Conservation (phyloP, 2,113 vertebrate genomes). For the Mastomys natalensis region DNA sequence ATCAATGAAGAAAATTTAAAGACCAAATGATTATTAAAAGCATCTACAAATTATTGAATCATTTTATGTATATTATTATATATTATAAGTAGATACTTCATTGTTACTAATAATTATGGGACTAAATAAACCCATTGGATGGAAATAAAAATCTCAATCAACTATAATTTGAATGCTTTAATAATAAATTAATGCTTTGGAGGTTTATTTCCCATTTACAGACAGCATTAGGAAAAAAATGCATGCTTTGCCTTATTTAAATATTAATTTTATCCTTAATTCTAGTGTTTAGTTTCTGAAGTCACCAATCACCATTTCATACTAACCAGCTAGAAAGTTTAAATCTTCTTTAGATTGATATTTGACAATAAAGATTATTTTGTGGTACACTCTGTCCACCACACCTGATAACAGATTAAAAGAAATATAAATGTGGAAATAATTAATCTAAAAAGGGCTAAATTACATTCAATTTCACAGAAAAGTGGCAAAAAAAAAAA, state of each 20-base stretch:
- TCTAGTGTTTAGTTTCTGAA: constrained; percentile 41
- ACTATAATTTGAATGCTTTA: not conserved
- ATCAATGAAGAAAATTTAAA: not conserved
- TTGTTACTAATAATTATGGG: not conserved
- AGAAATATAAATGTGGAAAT: not conserved
- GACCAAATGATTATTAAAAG: not conserved
- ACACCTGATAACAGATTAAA: not conserved
- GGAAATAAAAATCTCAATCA: not conserved
- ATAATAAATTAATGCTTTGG: not conserved
- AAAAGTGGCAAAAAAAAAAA: not conserved
- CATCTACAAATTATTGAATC: not conserved
- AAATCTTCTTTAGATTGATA: not conserved
- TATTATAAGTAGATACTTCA: not conserved
- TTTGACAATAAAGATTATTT: not conserved
- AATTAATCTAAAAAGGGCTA: not conserved
- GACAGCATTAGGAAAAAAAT: not conserved
- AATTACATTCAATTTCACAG: not conserved
- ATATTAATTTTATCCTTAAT: constrained; percentile 42
- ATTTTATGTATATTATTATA: not conserved
- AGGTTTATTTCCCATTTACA: not conserved
- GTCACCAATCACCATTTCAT: not conserved
- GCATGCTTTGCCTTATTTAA: not conserved
- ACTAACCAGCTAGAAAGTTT: not conserved
- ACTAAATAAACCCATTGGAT: not conserved
- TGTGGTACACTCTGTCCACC: not conserved